These are phyloP conservation scores for Leptodirus hochenwartii DNA, from an alignment of 2,888 invertebrate genomes.

Conservation along the genomic window DNA sequence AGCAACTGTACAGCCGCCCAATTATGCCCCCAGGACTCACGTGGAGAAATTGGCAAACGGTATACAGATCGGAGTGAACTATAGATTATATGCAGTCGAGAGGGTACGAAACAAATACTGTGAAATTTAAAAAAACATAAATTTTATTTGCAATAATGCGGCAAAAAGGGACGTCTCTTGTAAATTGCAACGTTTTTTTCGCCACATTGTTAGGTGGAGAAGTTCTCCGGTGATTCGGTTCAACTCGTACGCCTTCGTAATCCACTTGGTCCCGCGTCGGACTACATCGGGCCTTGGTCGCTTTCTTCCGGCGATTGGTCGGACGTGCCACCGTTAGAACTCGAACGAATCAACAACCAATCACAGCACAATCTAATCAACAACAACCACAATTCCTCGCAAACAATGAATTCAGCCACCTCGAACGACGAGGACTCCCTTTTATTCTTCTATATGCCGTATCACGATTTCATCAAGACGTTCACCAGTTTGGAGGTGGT, in stretches of 20 bases:
- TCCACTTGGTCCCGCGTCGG: constrained; percentile 42
- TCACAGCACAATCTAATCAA: neutral
- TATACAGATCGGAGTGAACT: constrained; percentile 63
- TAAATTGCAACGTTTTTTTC: neutral
- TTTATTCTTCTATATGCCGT: constrained; percentile 49
- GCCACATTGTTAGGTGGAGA: constrained; percentile 37
- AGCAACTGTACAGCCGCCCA: constrained; percentile 43
- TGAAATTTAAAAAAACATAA: neutral
- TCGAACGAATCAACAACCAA: constrained; percentile 46
- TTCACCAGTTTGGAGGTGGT: constrained; percentile 72
- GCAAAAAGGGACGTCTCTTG: neutral
- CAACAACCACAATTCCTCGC: no score
- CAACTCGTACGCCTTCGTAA: constrained; percentile 54
- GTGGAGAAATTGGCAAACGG: constrained; percentile 42
- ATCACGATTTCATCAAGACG: constrained; percentile 61
- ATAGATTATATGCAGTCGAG: constrained; percentile 54
- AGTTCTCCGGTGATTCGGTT: constrained; percentile 47
- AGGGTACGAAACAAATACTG: constrained; percentile 33
- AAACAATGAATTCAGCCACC: constrained; percentile 46
- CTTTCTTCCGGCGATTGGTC: constrained; percentile 57
- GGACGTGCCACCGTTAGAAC: constrained; percentile 51
- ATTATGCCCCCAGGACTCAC: constrained; percentile 23
- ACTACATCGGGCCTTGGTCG: constrained; percentile 54
- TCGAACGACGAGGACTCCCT: constrained; percentile 14
- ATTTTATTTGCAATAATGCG: constrained; percentile 2